Conservation (phyloP, 2,113 vertebrate genomes). For the Heterotis niloticus region DNA sequence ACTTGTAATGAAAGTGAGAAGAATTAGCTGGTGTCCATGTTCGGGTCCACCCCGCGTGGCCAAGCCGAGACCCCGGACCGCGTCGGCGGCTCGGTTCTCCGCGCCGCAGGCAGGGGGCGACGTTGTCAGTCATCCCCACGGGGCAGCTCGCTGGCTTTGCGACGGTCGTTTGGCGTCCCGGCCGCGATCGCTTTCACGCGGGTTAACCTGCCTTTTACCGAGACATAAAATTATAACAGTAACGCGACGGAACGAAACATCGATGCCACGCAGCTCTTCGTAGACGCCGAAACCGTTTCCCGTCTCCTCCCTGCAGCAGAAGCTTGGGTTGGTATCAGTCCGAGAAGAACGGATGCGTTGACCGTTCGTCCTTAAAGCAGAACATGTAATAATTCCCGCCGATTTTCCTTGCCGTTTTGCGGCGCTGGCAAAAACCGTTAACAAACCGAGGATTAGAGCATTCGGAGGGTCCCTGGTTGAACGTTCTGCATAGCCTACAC, state of each 20-base stretch:
- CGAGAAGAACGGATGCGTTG: background rate
- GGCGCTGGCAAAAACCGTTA: slow-evolving; percentile 7
- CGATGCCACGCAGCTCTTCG: too few species aligned
- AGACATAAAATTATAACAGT: too few species aligned
- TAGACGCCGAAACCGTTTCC: too few species aligned
- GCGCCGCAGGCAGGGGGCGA: slow-evolving; percentile 6
- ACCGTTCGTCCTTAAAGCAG: background rate
- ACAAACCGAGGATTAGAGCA: slow-evolving; percentile 32
- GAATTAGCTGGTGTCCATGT: slow-evolving; percentile 34
- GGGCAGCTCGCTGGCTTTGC: background rate
- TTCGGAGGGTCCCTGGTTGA: slow-evolving; percentile 51
- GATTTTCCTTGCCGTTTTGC: background rate
- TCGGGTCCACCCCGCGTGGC: background rate
- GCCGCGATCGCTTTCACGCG: too few species aligned
- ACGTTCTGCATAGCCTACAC: slow-evolving; percentile 50
- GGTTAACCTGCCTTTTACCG: too few species aligned
- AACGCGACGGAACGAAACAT: too few species aligned
- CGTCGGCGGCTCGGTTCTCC: slow-evolving; percentile 13
- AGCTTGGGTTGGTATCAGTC: too few species aligned
- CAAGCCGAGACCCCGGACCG: background rate
- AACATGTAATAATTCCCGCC: background rate
- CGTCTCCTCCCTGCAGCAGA: too few species aligned
- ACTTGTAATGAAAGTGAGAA: slow-evolving; percentile 59
- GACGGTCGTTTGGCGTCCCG: too few species aligned
- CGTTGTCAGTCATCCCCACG: slow-evolving; percentile 9